Evolutionary conservation across 2,113 vertebrate species (phyloP), one percentile per base, ranked within the genome.

Genomic region (Salminus brasiliensis): DNA sequence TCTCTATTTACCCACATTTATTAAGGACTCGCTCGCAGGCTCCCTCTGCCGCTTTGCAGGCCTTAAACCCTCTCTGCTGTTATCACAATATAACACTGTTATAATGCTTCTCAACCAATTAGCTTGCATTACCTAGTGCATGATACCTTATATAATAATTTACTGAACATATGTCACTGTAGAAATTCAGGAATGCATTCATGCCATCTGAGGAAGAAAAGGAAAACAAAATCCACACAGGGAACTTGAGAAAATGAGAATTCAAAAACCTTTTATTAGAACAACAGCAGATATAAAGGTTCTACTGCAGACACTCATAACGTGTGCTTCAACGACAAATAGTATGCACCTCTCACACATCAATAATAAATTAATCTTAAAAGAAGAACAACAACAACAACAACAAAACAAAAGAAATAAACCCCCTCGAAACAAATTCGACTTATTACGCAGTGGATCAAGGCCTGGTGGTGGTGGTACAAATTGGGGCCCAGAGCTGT

Each of bases 201-300:
- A 45, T 45, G 8, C 12, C 10, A 5, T 9, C 12, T 13, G 15
- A 18, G 2, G 10, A 4, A 2, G 16, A 30, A 60, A 30, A 32
- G 11, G 6, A 63, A 63, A 34, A 63, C 16, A 1, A 7, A n/a
- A 18, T 30, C 25, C 8, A 6, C 5, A 63, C 12, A 39, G n/a
- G 12, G 39, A 34, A n/a, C 18, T 8, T 4, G 18, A 4, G 55
- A 32, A 23, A 16, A 0, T 76, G 25, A n/a, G 41, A 72, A 49
- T 71, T 78, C 53, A 32, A 78, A 79, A 79, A 36, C n/a, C 11
- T 70, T 79, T 79, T 79, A 79, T 79, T 79, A 79, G 70, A 79
- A 79, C 68, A 78, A 62, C 69, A 79, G 69, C 60, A 79, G 70
- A 79, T 55, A 79, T 18, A 79, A 79, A 79, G 45, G 25, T 36